A percentile compares a stretch with the other conserved stretches of the same genome.
Conservation (phyloP, 1,140 invertebrate species). For the Zaprionus africanus region DNA sequence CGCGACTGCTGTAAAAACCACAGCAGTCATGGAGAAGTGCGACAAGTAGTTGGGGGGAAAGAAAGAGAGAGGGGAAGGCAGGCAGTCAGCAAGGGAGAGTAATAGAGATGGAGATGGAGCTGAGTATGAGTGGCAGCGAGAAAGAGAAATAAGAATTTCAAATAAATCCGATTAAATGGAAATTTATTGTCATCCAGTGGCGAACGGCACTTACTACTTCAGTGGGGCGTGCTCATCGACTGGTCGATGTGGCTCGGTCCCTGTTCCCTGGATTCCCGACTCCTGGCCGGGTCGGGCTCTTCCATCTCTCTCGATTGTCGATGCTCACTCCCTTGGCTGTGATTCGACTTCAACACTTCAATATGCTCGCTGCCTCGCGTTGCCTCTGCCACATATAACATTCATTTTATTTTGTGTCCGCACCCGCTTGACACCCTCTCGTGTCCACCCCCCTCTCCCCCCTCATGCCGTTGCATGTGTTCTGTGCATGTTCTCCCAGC, state of each 20-base stretch:
- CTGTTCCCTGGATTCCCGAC: slow-evolving; percentile 36
- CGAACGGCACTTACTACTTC: slow-evolving; percentile 81
- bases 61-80: slow-evolving; percentile 1
- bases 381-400: slow-evolving; percentile 60
- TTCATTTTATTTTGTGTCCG: slow-evolving; percentile 76
- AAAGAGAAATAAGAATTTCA: slow-evolving; percentile 78
- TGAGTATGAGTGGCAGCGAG: slow-evolving; percentile 9
- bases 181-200: slow-evolving; percentile 82
- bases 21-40: slow-evolving; percentile 42
- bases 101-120: slow-evolving; percentile 10
- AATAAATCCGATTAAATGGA: slow-evolving; percentile 83
- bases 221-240: slow-evolving; percentile 79
- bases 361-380: slow-evolving; percentile 66
- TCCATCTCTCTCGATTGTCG: slow-evolving; percentile 24
- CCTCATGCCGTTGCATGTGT: slow-evolving; percentile 17
- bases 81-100: slow-evolving; percentile 4
- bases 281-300: background rate
- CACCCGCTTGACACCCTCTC: slow-evolving; percentile 1
- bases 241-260: slow-evolving; percentile 33
- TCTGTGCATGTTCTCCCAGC: slow-evolving; percentile 44
- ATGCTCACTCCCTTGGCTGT: slow-evolving; percentile 22
- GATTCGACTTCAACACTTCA: slow-evolving; percentile 76
- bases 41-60: slow-evolving; percentile 3
- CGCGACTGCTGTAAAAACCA: slow-evolving; percentile 61
- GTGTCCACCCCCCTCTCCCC: background rate